phyloP scores from a whole-genome alignment of 2,797 vertebrate genomes.

The Gorsachius magnificus region DNA sequence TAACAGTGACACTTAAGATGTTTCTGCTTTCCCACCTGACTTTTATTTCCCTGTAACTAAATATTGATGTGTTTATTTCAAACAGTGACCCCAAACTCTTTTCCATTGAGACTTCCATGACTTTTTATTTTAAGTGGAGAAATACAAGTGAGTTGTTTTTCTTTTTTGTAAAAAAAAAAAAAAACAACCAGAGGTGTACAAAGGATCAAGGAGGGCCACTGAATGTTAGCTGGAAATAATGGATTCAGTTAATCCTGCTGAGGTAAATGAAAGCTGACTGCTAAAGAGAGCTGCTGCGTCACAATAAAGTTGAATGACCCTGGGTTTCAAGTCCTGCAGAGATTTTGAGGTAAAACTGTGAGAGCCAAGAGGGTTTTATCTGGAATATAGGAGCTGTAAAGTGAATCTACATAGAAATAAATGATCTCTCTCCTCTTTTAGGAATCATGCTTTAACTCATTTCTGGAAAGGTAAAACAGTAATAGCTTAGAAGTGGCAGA shows the following conservation, averaged over 20 bases:
- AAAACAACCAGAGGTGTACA: background rate
- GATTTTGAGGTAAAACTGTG: background rate
- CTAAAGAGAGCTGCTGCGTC: background rate
- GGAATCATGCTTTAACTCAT: background rate
- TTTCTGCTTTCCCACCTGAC: background rate
- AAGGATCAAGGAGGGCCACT: background rate
- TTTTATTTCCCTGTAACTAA: background rate
- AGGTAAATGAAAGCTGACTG: constrained; percentile 18
- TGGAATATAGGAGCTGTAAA: background rate
- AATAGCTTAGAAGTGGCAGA: background rate
- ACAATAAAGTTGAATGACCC: constrained; percentile 8
- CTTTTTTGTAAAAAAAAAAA: too few relatives aligned
- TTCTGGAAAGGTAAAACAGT: background rate
- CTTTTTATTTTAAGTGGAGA: background rate
- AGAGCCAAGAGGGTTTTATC: background rate
- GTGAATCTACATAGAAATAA: background rate
- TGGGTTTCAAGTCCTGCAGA: background rate
- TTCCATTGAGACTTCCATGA: background rate
- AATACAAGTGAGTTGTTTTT: background rate
- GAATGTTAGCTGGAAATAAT: constrained; percentile 12
- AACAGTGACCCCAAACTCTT: background rate
- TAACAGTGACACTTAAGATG: background rate
- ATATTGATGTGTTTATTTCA: constrained; percentile 13
- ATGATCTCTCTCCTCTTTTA: background rate
- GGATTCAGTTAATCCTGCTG: constrained; percentile 18